Percentiles rank a stretch among this genome's conserved stretches.
Evolutionary conservation across 2,113 vertebrate species (phyloP).

Genomic region (Daphoenositta chrysoptera): DNA sequence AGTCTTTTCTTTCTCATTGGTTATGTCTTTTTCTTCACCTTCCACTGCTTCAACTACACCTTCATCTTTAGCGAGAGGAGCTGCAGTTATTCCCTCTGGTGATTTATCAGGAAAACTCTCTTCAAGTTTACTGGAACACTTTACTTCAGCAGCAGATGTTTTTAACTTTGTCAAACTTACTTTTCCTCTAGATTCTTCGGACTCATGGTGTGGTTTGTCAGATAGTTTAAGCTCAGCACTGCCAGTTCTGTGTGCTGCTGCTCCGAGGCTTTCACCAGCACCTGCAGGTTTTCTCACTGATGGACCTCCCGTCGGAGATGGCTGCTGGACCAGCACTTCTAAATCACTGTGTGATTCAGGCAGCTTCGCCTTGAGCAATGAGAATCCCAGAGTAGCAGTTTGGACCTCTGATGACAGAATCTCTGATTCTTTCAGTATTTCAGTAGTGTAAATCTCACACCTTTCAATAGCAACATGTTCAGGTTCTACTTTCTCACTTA

Average conservation of each 20-base stretch:
- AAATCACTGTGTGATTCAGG: slow-evolving; percentile 32
- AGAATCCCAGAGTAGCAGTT: slow-evolving; percentile 69
- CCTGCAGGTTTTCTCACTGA: not conserved
- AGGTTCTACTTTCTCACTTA: not conserved
- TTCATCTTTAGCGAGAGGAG: not conserved
- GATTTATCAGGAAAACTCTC: slow-evolving; percentile 12
- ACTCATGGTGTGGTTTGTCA: not conserved
- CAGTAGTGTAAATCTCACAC: slow-evolving; percentile 17
- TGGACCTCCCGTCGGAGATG: not conserved
- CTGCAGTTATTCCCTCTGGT: not conserved
- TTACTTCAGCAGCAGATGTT: not conserved
- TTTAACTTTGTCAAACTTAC: not conserved
- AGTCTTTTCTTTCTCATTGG: not conserved
- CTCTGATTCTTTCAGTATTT: slow-evolving; percentile 67
- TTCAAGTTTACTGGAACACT: not conserved
- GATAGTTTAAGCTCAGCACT: not conserved
- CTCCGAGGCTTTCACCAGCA: not conserved
- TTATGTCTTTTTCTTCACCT: not conserved
- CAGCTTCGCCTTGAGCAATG: slow-evolving; percentile 64
- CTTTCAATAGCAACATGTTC: not conserved
- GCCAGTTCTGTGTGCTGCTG: not conserved
- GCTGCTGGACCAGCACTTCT: not conserved
- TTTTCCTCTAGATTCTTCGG: not conserved
- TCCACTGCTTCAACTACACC: not conserved
- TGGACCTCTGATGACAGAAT: slow-evolving; percentile 51